A percentile compares a stretch with the other conserved stretches of the same genome.
These are phyloP conservation scores for Mirounga angustirostris DNA, from an alignment of 2,113 vertebrate genomes.

Conservation along the genomic window DNA sequence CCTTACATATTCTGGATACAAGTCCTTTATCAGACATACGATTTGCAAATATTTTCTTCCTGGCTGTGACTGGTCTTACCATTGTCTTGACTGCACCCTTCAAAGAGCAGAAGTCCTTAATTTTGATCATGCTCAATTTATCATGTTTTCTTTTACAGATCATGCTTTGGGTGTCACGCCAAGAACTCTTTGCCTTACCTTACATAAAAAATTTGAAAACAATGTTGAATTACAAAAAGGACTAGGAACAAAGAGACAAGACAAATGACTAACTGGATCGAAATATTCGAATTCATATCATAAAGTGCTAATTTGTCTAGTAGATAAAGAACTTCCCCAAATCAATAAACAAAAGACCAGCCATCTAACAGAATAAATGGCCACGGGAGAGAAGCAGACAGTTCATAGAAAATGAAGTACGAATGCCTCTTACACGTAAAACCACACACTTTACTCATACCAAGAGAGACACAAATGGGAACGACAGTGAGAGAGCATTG, in stretches of 20 bases:
- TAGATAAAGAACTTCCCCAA: slow-evolving; percentile 42
- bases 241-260: slow-evolving; percentile 53
- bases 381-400: not conserved
- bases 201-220: not conserved
- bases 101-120: not conserved
- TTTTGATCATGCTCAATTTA: slow-evolving; percentile 15
- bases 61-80: not conserved
- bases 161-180: not conserved
- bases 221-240: slow-evolving; percentile 32
- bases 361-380: not conserved
- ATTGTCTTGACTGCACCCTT: not conserved
- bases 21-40: not conserved
- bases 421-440: not conserved
- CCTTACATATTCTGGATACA: not conserved
- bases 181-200: slow-evolving; percentile 44
- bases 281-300: slow-evolving; percentile 44
- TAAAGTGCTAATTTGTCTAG: slow-evolving; percentile 20
- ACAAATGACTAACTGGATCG: slow-evolving; percentile 54
- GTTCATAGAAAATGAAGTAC: not conserved
- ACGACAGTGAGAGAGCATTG: not conserved
- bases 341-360: slow-evolving; percentile 36
- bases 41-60: not conserved
- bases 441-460: not conserved
- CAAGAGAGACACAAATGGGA: not conserved
- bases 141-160: slow-evolving; percentile 20